Base-by-base conservation (phyloP, 2,888 invertebrate species). In the Drosophila recens region DNA sequence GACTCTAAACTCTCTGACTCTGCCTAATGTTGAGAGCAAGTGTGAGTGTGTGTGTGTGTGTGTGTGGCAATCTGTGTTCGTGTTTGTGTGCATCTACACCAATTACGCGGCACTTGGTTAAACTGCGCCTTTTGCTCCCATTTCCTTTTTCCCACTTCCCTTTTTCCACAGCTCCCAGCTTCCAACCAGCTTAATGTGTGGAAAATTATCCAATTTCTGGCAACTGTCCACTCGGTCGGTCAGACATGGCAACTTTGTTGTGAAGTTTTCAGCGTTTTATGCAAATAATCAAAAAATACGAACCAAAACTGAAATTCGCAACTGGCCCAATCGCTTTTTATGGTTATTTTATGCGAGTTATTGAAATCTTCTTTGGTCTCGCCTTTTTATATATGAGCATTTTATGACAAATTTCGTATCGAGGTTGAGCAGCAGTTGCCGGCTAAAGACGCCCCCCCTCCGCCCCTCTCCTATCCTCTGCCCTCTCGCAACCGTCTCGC, bases 281-380 rank as follows among this genome's bases (percentile, higher is more conserved):
- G 58, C 71, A 64, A 71, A 78, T 62, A 9, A 17, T 20, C 45
- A 62, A 46, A 64, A 46, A 27, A 5, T 27, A 23, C 52, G 46
- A 62, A 48, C 38, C 46, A 52, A 27, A 42, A 63, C 51, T 63
- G 52, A 66, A 66, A 57, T 56, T 52, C 42, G 65, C 42, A 36
- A 63, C 62, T 71, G 56, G 70, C 67, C 67, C 69, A 79, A 63
- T 54, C 51, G 65, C 17, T 68, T 58, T 82, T 87, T 86, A 87
- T 88, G 56, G 48, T 52, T 69, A 72, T 82, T 85, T 89, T 89
- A 80, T 84, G 75, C 78, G 69, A 67, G 63, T 64, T 74, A 82
- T 75, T 66, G 38, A 79, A 73, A 58, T 66, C 59, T 43, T 49
- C 51, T 36, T 45, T 30, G 42, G 34, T 27, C 17, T 23, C 11